phyloP scores from a whole-genome alignment of 2,797 vertebrate species.

The Esox lucius region DNA sequence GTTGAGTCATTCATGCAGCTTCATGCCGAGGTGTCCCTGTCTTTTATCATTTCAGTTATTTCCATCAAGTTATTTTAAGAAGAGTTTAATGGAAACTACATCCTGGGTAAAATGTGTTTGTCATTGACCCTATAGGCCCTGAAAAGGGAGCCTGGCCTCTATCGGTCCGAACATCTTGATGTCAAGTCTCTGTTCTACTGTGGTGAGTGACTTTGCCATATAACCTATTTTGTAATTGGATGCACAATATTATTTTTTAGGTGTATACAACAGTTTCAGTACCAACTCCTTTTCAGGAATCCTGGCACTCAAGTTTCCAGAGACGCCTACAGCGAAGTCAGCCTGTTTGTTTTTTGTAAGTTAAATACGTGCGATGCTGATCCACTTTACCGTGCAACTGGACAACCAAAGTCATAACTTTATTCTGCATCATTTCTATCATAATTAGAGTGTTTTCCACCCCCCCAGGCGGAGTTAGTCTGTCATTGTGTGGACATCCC shows the following conservation, averaged over 20 bases:
- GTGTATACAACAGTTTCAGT: not conserved
- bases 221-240: not conserved
- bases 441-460: not conserved
- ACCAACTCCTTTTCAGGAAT: slow-evolving; percentile 75
- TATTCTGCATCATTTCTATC: not conserved
- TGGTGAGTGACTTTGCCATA: slow-evolving; percentile 77
- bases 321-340: slow-evolving; percentile 91
- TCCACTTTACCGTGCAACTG: not conserved
- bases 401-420: not conserved
- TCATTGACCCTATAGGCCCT: slow-evolving; percentile 1
- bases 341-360: slow-evolving; percentile 95
- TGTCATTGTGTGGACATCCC: slow-evolving; percentile 86
- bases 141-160: slow-evolving; percentile 91
- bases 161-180: slow-evolving; percentile 86
- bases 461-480: slow-evolving; percentile 86
- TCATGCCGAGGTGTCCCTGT: slow-evolving; percentile 91
- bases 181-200: slow-evolving; percentile 94
- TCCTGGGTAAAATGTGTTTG: not conserved
- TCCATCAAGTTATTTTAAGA: too few species aligned
- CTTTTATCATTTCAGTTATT: too few species aligned
- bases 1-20: slow-evolving; percentile 99
- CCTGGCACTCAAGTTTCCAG: slow-evolving; percentile 92
- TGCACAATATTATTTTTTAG: not conserved
- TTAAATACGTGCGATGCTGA: slow-evolving; percentile 23
- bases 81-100: too few species aligned